A percentile compares a stretch with the other conserved stretches of the same genome.
phyloP scores from a whole-genome alignment of 30 jellyfish, hydroid and myxozoan genomes.

The Aurelia sp. region DNA sequence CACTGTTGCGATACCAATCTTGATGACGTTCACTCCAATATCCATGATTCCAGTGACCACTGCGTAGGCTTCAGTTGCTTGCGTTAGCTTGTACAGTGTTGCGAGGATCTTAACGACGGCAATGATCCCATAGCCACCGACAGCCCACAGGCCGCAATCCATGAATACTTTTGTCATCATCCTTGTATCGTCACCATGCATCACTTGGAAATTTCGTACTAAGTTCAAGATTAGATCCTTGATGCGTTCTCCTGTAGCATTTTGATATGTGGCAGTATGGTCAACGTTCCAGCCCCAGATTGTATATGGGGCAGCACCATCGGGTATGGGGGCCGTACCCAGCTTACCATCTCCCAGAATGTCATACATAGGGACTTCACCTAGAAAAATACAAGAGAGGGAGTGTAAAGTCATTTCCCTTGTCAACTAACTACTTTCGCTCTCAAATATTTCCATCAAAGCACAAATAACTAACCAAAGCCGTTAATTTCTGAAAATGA shows the following conservation, averaged over 20 bases:
- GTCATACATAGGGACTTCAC: slow-evolving; percentile 30
- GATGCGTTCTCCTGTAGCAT: slow-evolving; percentile 32
- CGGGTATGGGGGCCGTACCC: slow-evolving; percentile 10
- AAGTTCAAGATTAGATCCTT: slow-evolving; percentile 22
- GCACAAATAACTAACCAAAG: no score
- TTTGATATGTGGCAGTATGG: slow-evolving; percentile 17
- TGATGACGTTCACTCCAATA: slow-evolving; percentile 37
- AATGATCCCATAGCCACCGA: slow-evolving; percentile 12
- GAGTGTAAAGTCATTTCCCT: no score
- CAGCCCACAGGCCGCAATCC: slow-evolving; percentile 37
- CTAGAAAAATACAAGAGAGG: background rate
- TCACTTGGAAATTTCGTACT: slow-evolving; percentile 27
- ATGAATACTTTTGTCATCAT: slow-evolving; percentile 28
- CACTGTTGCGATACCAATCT: slow-evolving; percentile 27
- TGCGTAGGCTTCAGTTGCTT: slow-evolving; percentile 75
- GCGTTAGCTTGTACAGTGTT: background rate
- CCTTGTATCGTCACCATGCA: slow-evolving; percentile 10
- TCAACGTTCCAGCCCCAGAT: slow-evolving; percentile 48
- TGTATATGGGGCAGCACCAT: slow-evolving; percentile 31
- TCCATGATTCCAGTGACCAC: slow-evolving; percentile 81
- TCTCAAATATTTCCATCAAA: no score
- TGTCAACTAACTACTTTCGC: no score
- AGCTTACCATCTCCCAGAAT: slow-evolving; percentile 16
- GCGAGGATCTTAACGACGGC: slow-evolving; percentile 20
- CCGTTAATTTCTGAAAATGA: no score